Conservation (phyloP, 2,797 vertebrate genomes). For the Mus minutoides region DNA sequence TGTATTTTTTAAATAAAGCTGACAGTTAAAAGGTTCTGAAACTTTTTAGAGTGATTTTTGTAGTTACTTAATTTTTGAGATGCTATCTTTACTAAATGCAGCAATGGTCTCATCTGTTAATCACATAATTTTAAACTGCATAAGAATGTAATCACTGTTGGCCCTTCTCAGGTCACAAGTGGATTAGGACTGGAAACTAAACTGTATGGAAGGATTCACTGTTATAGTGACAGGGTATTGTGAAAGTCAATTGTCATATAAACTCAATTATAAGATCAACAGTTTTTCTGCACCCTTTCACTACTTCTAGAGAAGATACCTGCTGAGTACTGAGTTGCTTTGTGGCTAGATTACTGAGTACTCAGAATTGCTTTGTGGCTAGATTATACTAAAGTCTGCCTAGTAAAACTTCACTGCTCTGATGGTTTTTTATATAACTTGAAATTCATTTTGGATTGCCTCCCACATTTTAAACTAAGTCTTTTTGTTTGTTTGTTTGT, state of each 20-base stretch:
- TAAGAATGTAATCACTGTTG: background rate
- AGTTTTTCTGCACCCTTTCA: background rate
- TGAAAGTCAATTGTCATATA: background rate
- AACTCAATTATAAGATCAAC: background rate
- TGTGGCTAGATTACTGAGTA: too few species aligned
- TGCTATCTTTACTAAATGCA: background rate
- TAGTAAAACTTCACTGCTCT: background rate
- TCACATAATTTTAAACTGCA: background rate
- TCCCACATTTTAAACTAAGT: background rate
- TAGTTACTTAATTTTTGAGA: background rate
- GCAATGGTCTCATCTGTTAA: background rate
- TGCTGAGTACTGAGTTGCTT: too few species aligned
- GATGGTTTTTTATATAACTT: background rate
- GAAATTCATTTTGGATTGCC: background rate
- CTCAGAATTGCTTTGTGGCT: background rate
- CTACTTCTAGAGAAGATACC: background rate
- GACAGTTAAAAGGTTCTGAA: slow-evolving; percentile 41
- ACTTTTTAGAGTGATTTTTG: slow-evolving; percentile 9
- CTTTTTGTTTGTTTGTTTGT: too few species aligned
- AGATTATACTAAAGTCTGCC: background rate
- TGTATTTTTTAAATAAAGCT: slow-evolving; percentile 73
- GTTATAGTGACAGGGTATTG: background rate
- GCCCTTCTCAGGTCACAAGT: background rate
- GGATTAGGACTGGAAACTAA: background rate
- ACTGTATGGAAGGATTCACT: background rate